Evolutionary conservation across 2,888 invertebrate genomes (phyloP).

Genomic region (Campopleginae sp.): DNA sequence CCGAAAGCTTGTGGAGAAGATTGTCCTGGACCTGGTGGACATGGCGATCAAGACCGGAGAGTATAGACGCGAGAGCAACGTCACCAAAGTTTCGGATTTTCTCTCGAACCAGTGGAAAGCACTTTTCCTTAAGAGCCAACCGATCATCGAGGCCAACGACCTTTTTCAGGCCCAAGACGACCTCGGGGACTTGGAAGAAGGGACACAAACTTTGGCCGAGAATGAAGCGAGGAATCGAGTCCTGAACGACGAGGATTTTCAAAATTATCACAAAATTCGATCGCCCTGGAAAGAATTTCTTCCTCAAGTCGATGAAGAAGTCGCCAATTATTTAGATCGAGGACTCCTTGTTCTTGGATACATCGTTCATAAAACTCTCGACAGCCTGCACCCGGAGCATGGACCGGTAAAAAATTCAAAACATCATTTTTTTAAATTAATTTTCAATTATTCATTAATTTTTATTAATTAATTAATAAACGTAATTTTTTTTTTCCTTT

Average conservation of each 20-base stretch:
- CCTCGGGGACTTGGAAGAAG: slow-evolving; percentile 82
- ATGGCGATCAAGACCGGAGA: slow-evolving; percentile 86
- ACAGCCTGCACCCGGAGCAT: slow-evolving; percentile 85
- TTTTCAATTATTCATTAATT: neutral
- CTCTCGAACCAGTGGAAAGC: slow-evolving; percentile 86
- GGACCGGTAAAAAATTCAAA: slow-evolving; percentile 64
- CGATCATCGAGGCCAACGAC: slow-evolving; percentile 85
- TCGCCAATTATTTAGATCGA: slow-evolving; percentile 81
- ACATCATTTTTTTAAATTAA: neutral
- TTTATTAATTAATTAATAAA: neutral
- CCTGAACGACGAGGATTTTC: slow-evolving; percentile 86
- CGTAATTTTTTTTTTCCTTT: no score
- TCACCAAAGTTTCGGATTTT: slow-evolving; percentile 84
- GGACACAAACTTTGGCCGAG: slow-evolving; percentile 81
- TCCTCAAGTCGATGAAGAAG: slow-evolving; percentile 84
- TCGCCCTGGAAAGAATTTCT: slow-evolving; percentile 86
- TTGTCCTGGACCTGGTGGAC: slow-evolving; percentile 86
- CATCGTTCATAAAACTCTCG: slow-evolving; percentile 85
- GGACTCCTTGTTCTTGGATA: slow-evolving; percentile 85
- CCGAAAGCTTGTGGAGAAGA: slow-evolving; percentile 76
- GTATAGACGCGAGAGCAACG: slow-evolving; percentile 82
- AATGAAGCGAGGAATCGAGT: slow-evolving; percentile 86
- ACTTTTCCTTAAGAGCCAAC: slow-evolving; percentile 86
- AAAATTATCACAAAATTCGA: slow-evolving; percentile 85
- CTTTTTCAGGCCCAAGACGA: slow-evolving; percentile 55